Base-by-base conservation (phyloP, 2,113 vertebrate species). In the Heterocephalus glaber region DNA sequence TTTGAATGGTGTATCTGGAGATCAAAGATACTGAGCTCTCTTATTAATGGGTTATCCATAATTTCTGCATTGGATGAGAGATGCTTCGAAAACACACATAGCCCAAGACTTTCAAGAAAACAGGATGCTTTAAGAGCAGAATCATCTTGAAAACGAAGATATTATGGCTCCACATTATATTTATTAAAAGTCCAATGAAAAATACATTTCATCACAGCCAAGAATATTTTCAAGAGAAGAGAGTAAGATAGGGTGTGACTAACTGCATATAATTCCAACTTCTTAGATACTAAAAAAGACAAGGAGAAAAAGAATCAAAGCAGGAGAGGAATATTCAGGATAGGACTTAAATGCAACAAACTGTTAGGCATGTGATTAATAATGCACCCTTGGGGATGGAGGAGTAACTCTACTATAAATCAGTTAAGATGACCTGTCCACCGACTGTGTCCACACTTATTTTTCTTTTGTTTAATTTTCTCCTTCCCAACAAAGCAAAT, bases 161-260 rank as follows among this genome's bases (percentile, higher is more conserved):
- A 81, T 76, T 94, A 47, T 61, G 13, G 38, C 7, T 82, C 30
- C 54, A 26, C 56, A 49, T 86, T 95, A 97, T 82, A 97, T 94
- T 95, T 92, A n/a, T 92, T 92, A 61, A 94, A 94, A 88, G 47
- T 85, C 5, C 56, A 90, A 86, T 68, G 90, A 33, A 92, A 97
- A 92, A 95, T 82, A 47, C 17, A 86, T 61, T 92, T 20, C 49
- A 63, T 94, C n/a, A 89, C 47, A 89, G 58, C 70, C 63, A 94
- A 95, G 47, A 66, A 79, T 82, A 96, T 90, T 95, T 96, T 89
- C 76, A 88, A 81, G 44, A 41, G 72, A 90, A 93, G 14, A 33
- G 33, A 88, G 58, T 72, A 83, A 33, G 38, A 70, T 52, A 52
- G 3, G 5, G 5, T 95, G 7, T 95, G 52, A 89, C 60, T 94